These are phyloP conservation scores for Tupaia tana DNA, from an alignment of 2,113 vertebrate species.

Conservation along the genomic window DNA sequence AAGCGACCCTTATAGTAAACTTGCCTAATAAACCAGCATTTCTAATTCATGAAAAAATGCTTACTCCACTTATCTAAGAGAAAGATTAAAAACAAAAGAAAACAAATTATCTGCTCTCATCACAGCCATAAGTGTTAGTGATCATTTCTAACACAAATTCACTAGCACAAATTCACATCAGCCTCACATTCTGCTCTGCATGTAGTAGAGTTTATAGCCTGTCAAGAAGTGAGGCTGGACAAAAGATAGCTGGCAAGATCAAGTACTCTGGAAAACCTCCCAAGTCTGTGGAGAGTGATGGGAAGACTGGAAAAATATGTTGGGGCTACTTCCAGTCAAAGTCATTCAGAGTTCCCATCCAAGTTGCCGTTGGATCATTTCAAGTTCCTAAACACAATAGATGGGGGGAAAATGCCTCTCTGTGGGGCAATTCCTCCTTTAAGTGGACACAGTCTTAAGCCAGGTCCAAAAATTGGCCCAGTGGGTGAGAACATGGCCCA, in stretches of 20 bases:
- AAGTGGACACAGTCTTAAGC: not conserved
- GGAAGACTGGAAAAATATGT: not conserved
- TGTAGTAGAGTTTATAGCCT: not conserved
- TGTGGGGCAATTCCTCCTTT: not conserved
- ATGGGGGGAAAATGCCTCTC: not conserved
- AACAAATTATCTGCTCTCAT: not conserved
- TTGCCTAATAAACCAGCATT: not conserved
- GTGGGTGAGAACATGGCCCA: not conserved
- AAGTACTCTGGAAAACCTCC: not conserved
- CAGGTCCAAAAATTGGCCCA: not conserved
- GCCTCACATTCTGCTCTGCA: not conserved
- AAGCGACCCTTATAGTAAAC: not conserved
- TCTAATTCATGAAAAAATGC: not conserved
- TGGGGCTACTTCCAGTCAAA: not conserved
- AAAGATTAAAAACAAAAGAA: not conserved
- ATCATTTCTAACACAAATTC: not conserved
- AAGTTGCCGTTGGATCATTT: not conserved
- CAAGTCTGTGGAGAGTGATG: not conserved
- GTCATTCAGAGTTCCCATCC: not conserved
- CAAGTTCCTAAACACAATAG: not conserved
- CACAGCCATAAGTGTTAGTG: not conserved
- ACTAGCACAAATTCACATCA: not conserved
- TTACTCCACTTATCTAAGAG: not conserved
- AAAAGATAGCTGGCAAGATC: not conserved
- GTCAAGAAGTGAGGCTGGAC: not conserved